phyloP scores from a whole-genome alignment of 1,140 invertebrate genomes.

The Ostrea edulis region DNA sequence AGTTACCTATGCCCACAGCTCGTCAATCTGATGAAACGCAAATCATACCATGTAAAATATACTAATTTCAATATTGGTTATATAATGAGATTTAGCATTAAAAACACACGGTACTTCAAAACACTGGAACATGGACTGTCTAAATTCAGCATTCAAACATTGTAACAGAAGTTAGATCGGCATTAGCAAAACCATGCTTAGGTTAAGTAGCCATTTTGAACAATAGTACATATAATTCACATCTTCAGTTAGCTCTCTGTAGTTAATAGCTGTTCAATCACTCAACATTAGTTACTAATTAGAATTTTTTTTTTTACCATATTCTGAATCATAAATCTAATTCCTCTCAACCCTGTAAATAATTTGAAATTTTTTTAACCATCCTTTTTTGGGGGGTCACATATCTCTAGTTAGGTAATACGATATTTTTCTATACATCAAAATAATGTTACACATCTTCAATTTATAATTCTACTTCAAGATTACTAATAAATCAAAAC shows the following conservation, averaged over 20 bases:
- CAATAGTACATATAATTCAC: too few species aligned
- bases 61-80: neutral
- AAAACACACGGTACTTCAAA: neutral
- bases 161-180: neutral
- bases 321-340: neutral
- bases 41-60: neutral
- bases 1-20: conserved; percentile 23
- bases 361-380: neutral
- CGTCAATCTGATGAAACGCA: conserved; percentile 33
- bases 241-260: neutral
- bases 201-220: too few species aligned
- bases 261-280: neutral
- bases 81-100: neutral
- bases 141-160: neutral
- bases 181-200: neutral
- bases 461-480: too few species aligned
- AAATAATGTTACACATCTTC: too few species aligned
- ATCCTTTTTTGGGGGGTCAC: neutral
- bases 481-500: too few species aligned
- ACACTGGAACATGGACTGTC: too few species aligned
- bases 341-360: neutral
- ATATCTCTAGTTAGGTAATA: too few species aligned
- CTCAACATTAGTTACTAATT: neutral
- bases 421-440: too few species aligned
- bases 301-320: neutral